These are phyloP conservation scores for Belonocnema kinseyi DNA, from an alignment of 1,140 invertebrate species.

Conservation along the genomic window DNA sequence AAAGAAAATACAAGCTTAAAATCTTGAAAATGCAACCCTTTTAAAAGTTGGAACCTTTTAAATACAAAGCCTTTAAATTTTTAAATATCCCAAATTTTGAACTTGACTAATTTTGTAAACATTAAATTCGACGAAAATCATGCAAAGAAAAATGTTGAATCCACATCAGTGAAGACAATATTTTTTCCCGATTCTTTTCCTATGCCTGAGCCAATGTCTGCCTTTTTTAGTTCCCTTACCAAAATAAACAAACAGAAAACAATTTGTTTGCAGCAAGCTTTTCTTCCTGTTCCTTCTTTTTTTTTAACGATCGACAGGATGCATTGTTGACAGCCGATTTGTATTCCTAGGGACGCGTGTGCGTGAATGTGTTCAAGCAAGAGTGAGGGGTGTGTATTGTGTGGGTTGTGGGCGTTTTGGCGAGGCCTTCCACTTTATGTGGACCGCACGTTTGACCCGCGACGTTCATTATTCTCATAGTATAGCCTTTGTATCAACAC, in stretches of 20 bases:
- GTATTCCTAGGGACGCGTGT: not conserved
- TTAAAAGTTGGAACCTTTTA: no score
- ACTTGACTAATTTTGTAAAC: no score
- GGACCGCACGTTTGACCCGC: conserved; percentile 30
- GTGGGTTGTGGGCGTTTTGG: conserved; percentile 24
- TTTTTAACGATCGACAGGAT: not conserved
- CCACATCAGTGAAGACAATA: no score
- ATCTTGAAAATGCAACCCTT: no score
- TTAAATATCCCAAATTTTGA: no score
- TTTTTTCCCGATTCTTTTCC: not conserved
- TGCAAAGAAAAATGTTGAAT: no score
- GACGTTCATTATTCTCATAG: conserved; percentile 30
- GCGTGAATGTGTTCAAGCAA: conserved; percentile 15
- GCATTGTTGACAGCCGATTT: conserved; percentile 2
- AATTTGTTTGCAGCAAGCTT: no score
- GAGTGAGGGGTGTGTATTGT: conserved; percentile 7
- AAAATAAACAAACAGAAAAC: not conserved
- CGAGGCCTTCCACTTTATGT: conserved; percentile 22
- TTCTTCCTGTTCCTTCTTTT: not conserved
- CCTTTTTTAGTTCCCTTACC: not conserved
- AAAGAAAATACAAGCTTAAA: no score
- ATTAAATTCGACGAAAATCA: no score
- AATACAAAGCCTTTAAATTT: no score
- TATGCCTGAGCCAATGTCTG: not conserved
- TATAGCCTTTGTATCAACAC: not conserved